Percentiles rank a stretch among this genome's conserved stretches.
Evolutionary conservation across 2,113 vertebrate species (phyloP).

Genomic region (Zosterops hypoxanthus): DNA sequence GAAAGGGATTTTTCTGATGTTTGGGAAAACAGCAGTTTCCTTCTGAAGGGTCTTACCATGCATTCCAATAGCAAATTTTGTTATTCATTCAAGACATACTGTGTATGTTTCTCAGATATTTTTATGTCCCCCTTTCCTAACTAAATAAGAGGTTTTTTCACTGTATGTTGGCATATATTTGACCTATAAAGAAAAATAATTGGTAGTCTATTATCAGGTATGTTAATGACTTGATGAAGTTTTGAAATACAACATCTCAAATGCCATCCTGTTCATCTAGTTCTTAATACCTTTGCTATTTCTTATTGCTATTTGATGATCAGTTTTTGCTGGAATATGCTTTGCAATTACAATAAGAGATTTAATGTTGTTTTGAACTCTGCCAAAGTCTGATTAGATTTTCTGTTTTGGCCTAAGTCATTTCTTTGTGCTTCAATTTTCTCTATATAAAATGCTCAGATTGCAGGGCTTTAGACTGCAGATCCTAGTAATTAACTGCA

Average conservation of each 20-base stretch:
- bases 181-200: neutral
- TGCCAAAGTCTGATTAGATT: conserved; percentile 56
- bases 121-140: neutral
- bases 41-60: neutral
- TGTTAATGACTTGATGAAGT: neutral
- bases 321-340: conserved; percentile 22
- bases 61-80: neutral
- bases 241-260: neutral
- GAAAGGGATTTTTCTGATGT: neutral
- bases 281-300: conserved; percentile 15
- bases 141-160: neutral
- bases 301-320: conserved; percentile 18
- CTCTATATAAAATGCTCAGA: conserved; percentile 44
- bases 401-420: conserved; percentile 33
- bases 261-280: neutral
- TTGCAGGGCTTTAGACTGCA: conserved; percentile 20
- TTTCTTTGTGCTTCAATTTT: conserved; percentile 56
- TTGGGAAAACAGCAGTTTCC: neutral
- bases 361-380: conserved; percentile 55
- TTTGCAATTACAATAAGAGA: conserved; percentile 52
- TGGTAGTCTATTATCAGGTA: neutral
- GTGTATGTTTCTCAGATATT: neutral
- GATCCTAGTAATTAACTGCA: conserved; percentile 63
- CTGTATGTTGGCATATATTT: neutral
- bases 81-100: neutral